Evolutionary conservation across 2,113 vertebrate genomes (phyloP), one percentile per base, ranked within the genome.

Genomic region (Nothobranchius furzeri): DNA sequence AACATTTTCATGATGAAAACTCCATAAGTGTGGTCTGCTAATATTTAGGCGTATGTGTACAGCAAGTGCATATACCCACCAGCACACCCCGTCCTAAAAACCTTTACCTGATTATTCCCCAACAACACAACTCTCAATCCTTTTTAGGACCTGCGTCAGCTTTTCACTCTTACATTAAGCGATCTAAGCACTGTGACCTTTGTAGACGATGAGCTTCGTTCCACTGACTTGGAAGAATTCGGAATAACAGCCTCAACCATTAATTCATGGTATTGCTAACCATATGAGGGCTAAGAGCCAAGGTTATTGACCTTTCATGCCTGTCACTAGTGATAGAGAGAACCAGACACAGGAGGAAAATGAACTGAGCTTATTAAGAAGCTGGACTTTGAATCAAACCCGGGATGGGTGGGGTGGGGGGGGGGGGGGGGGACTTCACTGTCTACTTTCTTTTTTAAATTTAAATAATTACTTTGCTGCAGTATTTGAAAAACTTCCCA

Each of bases 301-400:
- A 89, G 88, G 90, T 90, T 92, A 92, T 90, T 92, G 90, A 92
- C 91, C 91, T 92, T 92, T 90, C 83, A 88, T 57, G 87, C 77
- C 87, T 90, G 90, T 90, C 91, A 88, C 70, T 78, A 71, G 82
- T 90, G 90, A 91, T 89, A 67, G 83, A 88, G 57, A 59, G 78
- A 83, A 73, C 66, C 46, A 78, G 75, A 64, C 47, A 0, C 35
- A 76, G 71, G 80, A 79, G 70, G 66, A 83, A 73, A 17, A 61
- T 75, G 75, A 91, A 92, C 88, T 84, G 92, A 82, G 76, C 84
- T 85, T 86, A 86, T 91, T 89, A 90, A 79, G 70, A 45, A 66
- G 66, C 76, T 48, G 6, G 75, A 60, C 80, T 74, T 87, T 64
- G 80, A 77, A 76, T 85, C 70, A n/a, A 77, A 82, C 76, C 73